Base-by-base conservation (phyloP, 2,888 invertebrate genomes). In the Adelognathus sp. region DNA sequence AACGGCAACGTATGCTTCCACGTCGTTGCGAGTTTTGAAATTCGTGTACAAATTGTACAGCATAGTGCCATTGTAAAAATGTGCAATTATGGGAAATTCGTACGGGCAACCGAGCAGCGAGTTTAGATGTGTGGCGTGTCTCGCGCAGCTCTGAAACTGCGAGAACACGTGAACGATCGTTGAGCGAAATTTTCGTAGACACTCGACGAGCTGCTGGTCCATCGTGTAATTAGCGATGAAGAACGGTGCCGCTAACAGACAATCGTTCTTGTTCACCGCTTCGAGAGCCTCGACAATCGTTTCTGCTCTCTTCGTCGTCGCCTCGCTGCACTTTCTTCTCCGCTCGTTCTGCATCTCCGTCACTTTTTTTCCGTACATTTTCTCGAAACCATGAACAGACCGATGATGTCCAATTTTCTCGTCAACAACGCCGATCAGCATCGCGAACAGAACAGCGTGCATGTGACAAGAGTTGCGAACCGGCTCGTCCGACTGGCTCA, bases 51-150 rank as follows among this genome's bases (percentile, higher is more conserved):
- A 91, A 92, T 97, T 97, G 85, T 96, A 97, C 0, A 96, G 88
- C 90, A 96, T 95, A 0, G 96, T 95, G 0, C 97, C 96, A 90
- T 96, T 95, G 82, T 93, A 96, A 79, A 94, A 92, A 84, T 94
- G 93, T n/a, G 93, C 93, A 86, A 95, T 93, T 39, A 92, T 91
- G 44, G 94, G 93, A 81, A 92, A 90, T 36, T 92, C 87, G 86
- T 94, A 94, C 0, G 95, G 95, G 73, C 90, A 92, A 72, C 93
- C 92, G 63, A 96, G 92, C 41, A 97, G 86, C 0, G 92, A 92
- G 91, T 97, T 97, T 7, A 97, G 90, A 83, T 93, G 91, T 83
- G 93, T 93, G 1, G 93, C 90, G 82, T 94, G 93, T 7, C 92
- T 91, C 39, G 95, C 88, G 85, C 94, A 94, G 90, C 93, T 94